Conservation (phyloP, 2,113 vertebrate species). For the Microtus pennsylvanicus region DNA sequence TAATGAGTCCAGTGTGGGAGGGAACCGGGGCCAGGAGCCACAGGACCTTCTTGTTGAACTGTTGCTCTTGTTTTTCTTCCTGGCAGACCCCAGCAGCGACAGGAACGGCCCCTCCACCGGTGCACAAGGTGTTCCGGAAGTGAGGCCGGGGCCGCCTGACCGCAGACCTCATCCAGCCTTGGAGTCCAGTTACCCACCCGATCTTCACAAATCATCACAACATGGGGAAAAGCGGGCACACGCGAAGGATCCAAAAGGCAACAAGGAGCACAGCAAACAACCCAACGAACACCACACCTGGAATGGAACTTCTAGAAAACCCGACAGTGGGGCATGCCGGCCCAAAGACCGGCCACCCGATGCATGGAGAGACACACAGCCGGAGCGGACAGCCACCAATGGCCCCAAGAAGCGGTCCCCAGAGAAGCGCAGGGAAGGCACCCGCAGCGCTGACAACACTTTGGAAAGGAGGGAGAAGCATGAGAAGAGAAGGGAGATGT, state of each 20-base stretch:
- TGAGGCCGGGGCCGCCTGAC: constrained; percentile 88
- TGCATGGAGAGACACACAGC: constrained; percentile 87
- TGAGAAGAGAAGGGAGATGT: constrained; percentile 86
- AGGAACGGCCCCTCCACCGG: constrained; percentile 91
- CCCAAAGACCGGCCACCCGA: constrained; percentile 90
- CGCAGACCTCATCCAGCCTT: constrained; percentile 90
- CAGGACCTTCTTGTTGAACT: constrained; percentile 81
- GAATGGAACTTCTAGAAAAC: constrained; percentile 93
- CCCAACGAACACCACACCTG: constrained; percentile 92
- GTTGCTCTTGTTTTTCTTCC: constrained; percentile 85
- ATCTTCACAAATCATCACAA: constrained; percentile 94
- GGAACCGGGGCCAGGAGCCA: constrained; percentile 72
- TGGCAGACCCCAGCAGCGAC: constrained; percentile 95
- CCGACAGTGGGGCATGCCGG: constrained; percentile 88
- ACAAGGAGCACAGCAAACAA: constrained; percentile 90
- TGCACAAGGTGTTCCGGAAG: constrained; percentile 97
- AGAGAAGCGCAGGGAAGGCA: constrained; percentile 89
- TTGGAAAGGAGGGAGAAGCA: constrained; percentile 88
- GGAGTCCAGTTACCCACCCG: constrained; percentile 94
- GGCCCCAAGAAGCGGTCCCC: constrained; percentile 89
- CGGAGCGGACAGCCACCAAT: constrained; percentile 87
- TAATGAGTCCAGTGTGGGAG: constrained; percentile 83
- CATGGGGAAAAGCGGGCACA: constrained; percentile 92
- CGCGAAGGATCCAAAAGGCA: constrained; percentile 86
- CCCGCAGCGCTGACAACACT: constrained; percentile 92